Percentiles rank a stretch among this genome's conserved stretches.
Conservation (phyloP, 2,113 vertebrate species). For the Ochotona princeps region DNA sequence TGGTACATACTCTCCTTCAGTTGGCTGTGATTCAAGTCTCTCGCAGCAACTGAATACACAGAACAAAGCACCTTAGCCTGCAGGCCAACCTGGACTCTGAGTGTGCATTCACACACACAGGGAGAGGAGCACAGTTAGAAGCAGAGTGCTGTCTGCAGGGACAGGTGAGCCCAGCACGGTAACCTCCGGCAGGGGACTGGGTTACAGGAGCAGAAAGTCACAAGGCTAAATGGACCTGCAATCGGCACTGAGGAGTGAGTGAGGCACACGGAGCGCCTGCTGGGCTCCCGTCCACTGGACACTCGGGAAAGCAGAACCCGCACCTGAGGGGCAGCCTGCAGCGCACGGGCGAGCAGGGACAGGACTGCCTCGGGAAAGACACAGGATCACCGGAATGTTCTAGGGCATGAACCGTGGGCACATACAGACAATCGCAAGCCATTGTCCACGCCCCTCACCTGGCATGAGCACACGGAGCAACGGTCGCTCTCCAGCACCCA, state of each 20-base stretch:
- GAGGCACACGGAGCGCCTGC: not conserved
- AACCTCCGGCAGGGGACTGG: not conserved
- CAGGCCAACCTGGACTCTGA: conserved; percentile 30
- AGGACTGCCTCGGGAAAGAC: not conserved
- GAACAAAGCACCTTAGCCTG: not conserved
- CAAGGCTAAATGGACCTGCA: not conserved
- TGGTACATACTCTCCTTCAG: not conserved
- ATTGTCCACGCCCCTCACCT: conserved; percentile 85
- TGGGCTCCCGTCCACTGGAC: not conserved
- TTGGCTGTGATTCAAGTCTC: conserved; percentile 5
- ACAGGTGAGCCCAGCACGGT: not conserved
- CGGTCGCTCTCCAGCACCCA: conserved; percentile 98
- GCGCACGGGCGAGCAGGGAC: not conserved
- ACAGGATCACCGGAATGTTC: not conserved
- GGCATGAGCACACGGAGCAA: conserved; percentile 98
- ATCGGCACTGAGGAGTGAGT: not conserved
- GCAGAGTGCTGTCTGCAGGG: not conserved
- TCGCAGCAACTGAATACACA: not conserved
- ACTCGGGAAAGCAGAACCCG: not conserved
- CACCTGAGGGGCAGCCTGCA: too few species aligned
- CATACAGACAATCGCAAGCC: too few species aligned
- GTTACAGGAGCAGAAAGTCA: not conserved
- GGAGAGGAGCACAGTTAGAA: not conserved
- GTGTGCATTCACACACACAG: not conserved
- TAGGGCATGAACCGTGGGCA: not conserved